Evolutionary conservation across 2,113 vertebrate genomes (phyloP).

Genomic region (Corythaixoides concolor): DNA sequence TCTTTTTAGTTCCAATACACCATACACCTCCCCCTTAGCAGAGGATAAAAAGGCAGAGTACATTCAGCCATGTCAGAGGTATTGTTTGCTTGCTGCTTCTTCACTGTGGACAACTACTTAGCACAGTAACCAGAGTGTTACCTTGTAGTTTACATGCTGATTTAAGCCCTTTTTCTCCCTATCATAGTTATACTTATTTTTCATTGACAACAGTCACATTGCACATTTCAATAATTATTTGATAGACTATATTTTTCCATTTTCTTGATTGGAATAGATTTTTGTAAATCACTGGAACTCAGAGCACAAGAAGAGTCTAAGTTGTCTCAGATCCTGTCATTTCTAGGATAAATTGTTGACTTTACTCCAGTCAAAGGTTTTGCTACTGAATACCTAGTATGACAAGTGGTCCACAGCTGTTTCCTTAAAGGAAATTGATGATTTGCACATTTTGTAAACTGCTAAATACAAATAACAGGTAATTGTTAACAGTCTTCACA

Average conservation of each 20-base stretch:
- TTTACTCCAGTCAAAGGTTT: background rate
- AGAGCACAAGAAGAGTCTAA: background rate
- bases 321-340: background rate
- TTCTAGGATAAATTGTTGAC: background rate
- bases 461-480: background rate
- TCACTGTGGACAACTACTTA: background rate
- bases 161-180: background rate
- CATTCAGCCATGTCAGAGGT: background rate
- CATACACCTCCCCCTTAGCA: rapidly evolving
- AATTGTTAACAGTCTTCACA: background rate
- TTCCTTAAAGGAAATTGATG: background rate
- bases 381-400: background rate
- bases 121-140: background rate
- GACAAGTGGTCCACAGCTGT: background rate
- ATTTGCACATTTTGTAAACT: background rate
- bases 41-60: background rate
- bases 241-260: background rate
- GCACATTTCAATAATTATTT: background rate
- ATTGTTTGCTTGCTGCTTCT: background rate
- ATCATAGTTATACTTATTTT: background rate
- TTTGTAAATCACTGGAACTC: background rate
- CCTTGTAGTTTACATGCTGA: background rate
- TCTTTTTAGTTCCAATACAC: background rate
- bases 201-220: background rate
- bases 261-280: background rate